phyloP scores from a whole-genome alignment of 2,113 vertebrate genomes.

The Callithrix jacchus region DNA sequence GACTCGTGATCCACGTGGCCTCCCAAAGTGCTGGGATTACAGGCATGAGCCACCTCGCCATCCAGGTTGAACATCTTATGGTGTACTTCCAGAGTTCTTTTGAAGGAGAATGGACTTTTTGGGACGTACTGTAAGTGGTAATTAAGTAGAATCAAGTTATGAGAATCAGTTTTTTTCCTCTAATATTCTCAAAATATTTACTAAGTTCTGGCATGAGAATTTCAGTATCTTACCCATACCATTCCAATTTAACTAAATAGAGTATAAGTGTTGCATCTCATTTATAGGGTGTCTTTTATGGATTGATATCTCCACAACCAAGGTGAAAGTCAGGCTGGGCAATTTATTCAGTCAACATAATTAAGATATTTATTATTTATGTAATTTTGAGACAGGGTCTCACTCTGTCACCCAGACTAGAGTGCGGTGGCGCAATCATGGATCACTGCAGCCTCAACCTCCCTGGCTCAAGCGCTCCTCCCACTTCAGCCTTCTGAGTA shows the following conservation, averaged over 20 bases:
- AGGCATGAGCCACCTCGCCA: too few relatives aligned
- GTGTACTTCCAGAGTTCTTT: background rate
- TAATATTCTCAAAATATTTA: conserved; percentile 18
- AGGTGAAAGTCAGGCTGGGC: background rate
- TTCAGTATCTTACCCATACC: background rate
- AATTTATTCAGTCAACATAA: background rate
- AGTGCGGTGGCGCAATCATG: background rate
- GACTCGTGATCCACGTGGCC: too few relatives aligned
- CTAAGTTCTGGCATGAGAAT: background rate
- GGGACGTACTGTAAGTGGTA: background rate
- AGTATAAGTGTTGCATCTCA: background rate
- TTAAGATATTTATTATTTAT: background rate
- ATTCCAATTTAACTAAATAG: background rate
- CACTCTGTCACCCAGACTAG: background rate
- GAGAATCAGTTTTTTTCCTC: background rate
- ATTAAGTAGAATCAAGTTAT: conserved; percentile 34
- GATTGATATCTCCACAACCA: background rate
- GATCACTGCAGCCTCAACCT: background rate
- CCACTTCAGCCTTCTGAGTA: background rate
- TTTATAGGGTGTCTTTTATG: background rate
- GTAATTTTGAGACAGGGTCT: background rate
- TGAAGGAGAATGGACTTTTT: background rate
- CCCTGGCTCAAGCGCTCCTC: background rate
- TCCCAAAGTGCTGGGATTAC: too few relatives aligned
- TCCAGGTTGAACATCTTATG: background rate